These are phyloP conservation scores for Dendrolimus houi DNA, from an alignment of 2,888 invertebrate species.

Conservation along the genomic window DNA sequence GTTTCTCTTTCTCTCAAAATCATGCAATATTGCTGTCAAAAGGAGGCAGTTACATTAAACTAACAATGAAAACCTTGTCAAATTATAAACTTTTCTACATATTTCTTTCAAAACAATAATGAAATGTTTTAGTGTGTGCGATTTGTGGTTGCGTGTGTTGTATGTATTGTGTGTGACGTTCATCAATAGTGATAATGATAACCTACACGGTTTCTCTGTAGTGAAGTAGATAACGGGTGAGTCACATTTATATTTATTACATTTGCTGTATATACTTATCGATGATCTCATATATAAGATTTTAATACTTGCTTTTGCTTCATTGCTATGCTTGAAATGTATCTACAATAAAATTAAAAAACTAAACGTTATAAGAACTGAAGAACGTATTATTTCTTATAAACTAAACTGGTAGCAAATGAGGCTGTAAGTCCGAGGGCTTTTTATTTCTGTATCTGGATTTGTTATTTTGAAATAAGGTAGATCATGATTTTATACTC, in stretches of 20 bases:
- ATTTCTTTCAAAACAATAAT: constrained; percentile 13
- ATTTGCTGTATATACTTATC: constrained; percentile 63
- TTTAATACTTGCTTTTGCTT: constrained; percentile 29
- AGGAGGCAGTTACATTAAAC: constrained; percentile 6
- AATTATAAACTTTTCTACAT: constrained; percentile 10
- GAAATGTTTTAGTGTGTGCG: constrained; percentile 35
- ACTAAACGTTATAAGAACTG: too few relatives aligned
- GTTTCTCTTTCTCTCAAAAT: constrained; percentile 48
- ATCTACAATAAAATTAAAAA: neutral
- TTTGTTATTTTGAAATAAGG: too few relatives aligned
- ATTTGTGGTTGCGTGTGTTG: constrained; percentile 30
- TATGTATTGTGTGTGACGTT: constrained; percentile 56
- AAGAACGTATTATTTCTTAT: too few relatives aligned
- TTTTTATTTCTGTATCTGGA: too few relatives aligned
- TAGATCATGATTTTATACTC: too few relatives aligned
- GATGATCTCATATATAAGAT: constrained; percentile 68
- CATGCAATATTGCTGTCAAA: constrained; percentile 17
- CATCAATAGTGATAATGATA: constrained; percentile 58
- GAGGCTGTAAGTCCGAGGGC: too few relatives aligned
- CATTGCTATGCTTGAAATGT: constrained; percentile 19
- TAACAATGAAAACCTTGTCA: neutral
- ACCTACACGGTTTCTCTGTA: constrained; percentile 69
- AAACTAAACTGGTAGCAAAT: too few relatives aligned
- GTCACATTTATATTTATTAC: constrained; percentile 76
- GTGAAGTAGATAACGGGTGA: constrained; percentile 65